Percentiles rank a stretch among this genome's conserved stretches.
These are phyloP conservation scores for Volucella bombylans DNA, from an alignment of 2,888 invertebrate species.

Conservation along the genomic window DNA sequence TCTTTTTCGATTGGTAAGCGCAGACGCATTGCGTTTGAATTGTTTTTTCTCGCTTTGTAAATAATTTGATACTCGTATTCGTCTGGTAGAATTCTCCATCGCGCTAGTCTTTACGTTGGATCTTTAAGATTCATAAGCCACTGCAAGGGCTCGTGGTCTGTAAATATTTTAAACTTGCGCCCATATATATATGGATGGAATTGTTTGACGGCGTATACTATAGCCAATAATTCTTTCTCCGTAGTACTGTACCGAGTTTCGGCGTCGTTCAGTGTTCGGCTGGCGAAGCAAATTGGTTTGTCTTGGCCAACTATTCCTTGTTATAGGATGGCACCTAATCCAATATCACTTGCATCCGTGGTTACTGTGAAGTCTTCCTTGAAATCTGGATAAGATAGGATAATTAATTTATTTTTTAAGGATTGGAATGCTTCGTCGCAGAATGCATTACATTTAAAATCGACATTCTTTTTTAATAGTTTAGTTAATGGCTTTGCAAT, in stretches of 20 bases:
- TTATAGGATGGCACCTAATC: conserved; percentile 69
- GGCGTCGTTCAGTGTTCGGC: no score
- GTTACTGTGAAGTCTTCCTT: conserved; percentile 54
- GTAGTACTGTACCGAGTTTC: no score
- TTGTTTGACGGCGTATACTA: no score
- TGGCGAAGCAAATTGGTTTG: no score
- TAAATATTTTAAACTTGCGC: no score
- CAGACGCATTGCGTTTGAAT: conserved; percentile 75
- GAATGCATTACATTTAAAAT: conserved; percentile 17
- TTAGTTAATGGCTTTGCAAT: conserved; percentile 12
- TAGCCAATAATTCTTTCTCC: no score
- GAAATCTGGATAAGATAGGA: conserved; percentile 56
- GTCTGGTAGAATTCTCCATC: conserved; percentile 75
- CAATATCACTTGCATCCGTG: conserved; percentile 71
- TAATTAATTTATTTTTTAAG: conserved; percentile 5
- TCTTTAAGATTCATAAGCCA: conserved; percentile 75
- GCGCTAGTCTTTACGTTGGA: conserved; percentile 39
- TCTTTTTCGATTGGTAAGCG: conserved; percentile 14
- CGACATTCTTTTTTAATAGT: background rate
- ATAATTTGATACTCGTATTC: conserved; percentile 76
- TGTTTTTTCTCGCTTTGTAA: conserved; percentile 75
- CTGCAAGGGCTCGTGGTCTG: no score
- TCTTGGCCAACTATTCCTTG: no score
- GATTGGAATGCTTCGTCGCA: conserved; percentile 1
- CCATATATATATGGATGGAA: no score